phyloP scores from a whole-genome alignment of 2,888 invertebrate species.

The Leptarthrus brevirostris region DNA sequence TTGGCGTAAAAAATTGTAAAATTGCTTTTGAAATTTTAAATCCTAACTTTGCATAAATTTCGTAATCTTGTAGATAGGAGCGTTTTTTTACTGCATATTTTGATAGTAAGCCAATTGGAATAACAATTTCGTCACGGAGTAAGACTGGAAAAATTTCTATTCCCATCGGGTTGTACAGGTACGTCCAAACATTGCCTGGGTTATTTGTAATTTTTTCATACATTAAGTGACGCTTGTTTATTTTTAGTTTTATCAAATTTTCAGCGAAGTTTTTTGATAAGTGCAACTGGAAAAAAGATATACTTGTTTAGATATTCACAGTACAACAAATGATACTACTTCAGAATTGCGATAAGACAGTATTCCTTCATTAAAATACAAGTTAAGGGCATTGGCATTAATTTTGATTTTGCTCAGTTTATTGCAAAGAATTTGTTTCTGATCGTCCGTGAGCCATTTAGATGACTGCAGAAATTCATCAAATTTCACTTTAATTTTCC shows the following conservation, averaged over 20 bases:
- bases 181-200: conserved; percentile 42
- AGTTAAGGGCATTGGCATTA: conserved; percentile 31
- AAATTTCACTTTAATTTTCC: conserved; percentile 29
- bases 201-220: conserved; percentile 49
- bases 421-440: conserved; percentile 14
- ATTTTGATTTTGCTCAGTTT: conserved; percentile 38
- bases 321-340: too few species aligned
- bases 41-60: conserved; percentile 45
- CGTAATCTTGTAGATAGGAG: conserved; percentile 26
- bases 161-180: conserved; percentile 45
- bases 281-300: conserved; percentile 15
- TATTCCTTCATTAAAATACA: conserved; percentile 43
- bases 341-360: conserved; percentile 39
- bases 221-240: conserved; percentile 40
- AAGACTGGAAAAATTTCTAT: conserved; percentile 15
- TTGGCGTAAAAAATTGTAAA: conserved; percentile 43
- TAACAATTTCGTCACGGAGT: conserved; percentile 27
- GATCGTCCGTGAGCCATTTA: conserved; percentile 33
- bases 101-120: conserved; percentile 43
- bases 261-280: conserved; percentile 37
- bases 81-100: conserved; percentile 41
- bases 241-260: conserved; percentile 42
- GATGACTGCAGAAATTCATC: conserved; percentile 6
- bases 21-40: conserved; percentile 47
- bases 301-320: too few species aligned